Percentiles rank a stretch among this genome's conserved stretches.
These are phyloP conservation scores for Masticophis lateralis DNA, from an alignment of 2,797 vertebrate genomes.

Conservation along the genomic window DNA sequence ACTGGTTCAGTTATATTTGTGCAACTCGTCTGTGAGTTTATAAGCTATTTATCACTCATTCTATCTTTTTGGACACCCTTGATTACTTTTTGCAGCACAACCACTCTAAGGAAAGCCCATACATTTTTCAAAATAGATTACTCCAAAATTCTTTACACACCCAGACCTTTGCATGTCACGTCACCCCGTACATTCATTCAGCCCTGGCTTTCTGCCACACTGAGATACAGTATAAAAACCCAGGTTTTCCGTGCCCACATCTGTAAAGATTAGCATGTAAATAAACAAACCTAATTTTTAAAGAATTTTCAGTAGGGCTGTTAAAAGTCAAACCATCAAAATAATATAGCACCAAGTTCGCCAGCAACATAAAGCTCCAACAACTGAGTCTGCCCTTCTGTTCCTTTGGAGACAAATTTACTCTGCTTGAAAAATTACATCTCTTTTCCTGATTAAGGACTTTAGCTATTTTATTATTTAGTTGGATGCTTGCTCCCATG, in stretches of 20 bases:
- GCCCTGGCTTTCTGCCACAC: neutral
- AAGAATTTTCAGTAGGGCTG: constrained; percentile 2
- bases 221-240: neutral
- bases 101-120: constrained; percentile 18
- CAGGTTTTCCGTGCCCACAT: neutral
- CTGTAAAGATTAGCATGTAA: constrained; percentile 15
- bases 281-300: constrained; percentile 10
- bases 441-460: neutral
- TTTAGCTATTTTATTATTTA: neutral
- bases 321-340: constrained; percentile 7
- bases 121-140: constrained; percentile 44
- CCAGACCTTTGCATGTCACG: neutral
- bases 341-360: neutral
- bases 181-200: neutral
- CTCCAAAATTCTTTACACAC: constrained; percentile 33
- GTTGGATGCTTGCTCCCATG: neutral
- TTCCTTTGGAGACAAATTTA: constrained; percentile 3
- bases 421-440: neutral
- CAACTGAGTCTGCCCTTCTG: neutral
- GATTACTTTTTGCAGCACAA: constrained; percentile 42
- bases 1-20: constrained; percentile 6
- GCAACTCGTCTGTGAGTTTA: neutral
- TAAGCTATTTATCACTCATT: constrained; percentile 54
- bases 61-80: constrained; percentile 33
- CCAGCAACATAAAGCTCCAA: neutral